Evolutionary conservation across 2,113 vertebrate genomes (phyloP).

Genomic region (Diphyllodes magnificus): DNA sequence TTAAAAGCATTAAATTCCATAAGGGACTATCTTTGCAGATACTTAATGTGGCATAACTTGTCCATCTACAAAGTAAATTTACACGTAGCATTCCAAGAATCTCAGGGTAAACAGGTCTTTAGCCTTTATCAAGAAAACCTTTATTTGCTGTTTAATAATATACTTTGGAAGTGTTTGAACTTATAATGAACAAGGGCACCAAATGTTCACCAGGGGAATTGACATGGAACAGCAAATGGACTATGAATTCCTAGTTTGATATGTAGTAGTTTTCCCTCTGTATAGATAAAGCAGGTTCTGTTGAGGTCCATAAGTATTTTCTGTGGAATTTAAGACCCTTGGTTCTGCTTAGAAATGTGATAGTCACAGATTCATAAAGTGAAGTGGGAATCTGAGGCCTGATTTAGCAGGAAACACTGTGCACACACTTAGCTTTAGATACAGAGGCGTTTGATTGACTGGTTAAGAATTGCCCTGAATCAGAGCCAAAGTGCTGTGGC

Average conservation of each 20-base stretch:
- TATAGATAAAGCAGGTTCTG: neutral
- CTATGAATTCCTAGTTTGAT: neutral
- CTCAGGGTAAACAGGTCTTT: neutral
- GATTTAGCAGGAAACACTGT: neutral
- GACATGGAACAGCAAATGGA: neutral
- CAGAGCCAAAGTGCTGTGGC: neutral
- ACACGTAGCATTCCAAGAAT: neutral
- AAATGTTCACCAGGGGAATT: neutral
- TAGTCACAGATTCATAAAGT: neutral
- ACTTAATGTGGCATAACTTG: neutral
- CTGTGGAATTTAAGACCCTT: neutral
- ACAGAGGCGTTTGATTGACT: neutral
- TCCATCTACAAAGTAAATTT: conserved; percentile 19
- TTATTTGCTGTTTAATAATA: neutral
- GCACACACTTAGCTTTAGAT: neutral
- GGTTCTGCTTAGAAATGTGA: neutral
- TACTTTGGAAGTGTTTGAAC: neutral
- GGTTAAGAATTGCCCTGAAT: conserved; percentile 9
- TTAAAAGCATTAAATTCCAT: neutral
- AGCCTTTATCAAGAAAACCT: neutral
- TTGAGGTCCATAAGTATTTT: neutral
- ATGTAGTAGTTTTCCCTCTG: neutral
- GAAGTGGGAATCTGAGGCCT: neutral
- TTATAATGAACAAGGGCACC: neutral
- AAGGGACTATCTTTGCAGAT: neutral